Evolutionary conservation across 1,140 invertebrate genomes (phyloP), one percentile per base, ranked within the genome.

Genomic region (Bombus confusus): DNA sequence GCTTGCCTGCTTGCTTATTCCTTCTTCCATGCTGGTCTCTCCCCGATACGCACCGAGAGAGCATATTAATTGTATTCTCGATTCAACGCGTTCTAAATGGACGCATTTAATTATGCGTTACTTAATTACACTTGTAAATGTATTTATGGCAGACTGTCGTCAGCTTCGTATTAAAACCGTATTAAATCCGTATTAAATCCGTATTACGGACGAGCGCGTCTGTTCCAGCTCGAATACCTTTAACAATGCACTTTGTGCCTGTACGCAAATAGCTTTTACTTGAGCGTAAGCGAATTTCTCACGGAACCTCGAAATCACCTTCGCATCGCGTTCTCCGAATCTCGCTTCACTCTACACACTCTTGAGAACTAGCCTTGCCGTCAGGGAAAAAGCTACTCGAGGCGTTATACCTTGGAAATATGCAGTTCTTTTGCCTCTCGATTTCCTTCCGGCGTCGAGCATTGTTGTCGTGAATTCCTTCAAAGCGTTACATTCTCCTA

Each of bases 41-140:
- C n/a, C 12, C 1, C 66, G 28, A n/a, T 15, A n/a, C 12, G 13
- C 31, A 25, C 3, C 59, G 18, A n/a, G 9, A 43, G 62, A 43
- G 59, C 76, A n/a, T 78, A 78, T 78, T 78, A 78, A 78, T 78
- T 78, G 34, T 66, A 62, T 37, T 59, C n/a, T 25, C 76, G 76
- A 78, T 64, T 41, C 75, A 64, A 59, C 37, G 57, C 57, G 57
- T 64, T 22, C 28, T 25, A 43, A 37, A 77, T 43, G n/a, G 76
- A 78, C 76, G 39, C 31, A 43, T 78, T 78, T 78, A 64, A 78
- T 78, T 64, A 78, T 31, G 59, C 59, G 39, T 43, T 62, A 59
- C 57, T 34, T 78, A 78, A 78, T 78, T 78, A 43, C 76, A 66
- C 37, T 78, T 75, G 73, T 75, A 75, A 75, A 75, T 52, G 75